Base-by-base conservation (phyloP, 2,113 vertebrate genomes). In the Platichthys stellatus region DNA sequence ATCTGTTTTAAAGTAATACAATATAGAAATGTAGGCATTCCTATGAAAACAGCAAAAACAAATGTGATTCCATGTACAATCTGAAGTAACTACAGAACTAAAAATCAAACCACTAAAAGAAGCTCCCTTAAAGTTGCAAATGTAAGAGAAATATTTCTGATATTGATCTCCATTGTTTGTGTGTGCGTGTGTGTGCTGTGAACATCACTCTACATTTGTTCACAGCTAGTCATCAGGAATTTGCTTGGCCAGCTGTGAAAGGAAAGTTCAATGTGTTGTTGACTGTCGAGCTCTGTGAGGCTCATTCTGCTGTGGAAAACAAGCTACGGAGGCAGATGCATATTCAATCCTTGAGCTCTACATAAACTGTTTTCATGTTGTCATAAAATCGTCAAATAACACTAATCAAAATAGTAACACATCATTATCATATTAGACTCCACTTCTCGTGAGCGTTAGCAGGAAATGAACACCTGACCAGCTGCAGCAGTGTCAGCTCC, bases 161-260 rank as follows among this genome's bases (percentile, higher is more conserved):
- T 10, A 38, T 38, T 38, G 35, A 38, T 31, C 2, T 60, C 24
- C 2, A 4, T 60, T 2, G 5, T 31, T 31, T 31, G 31, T 31
- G 8, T 8, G 18, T 75, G 56, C 14, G 9, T 15, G 10, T 56
- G 21, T 24, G 54, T 58, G 57, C 13, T 49, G 0, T 74, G 59
- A 64, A 70, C n/a, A 67, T 72, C 40, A 6, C 43, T 71, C 70
- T 73, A 47, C 58, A 67, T 78, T 61, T 72, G 75, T 82, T 69
- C 66, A 57, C 8, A 64, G 69, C 56, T 35, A 66, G 60, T 72
- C 59, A 73, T 62, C 17, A 83, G 63, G 49, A 81, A 74, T 76
- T 76, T 78, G 62, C 60, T 75, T 28, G n/a, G 14, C 60, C 59
- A 61, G 71, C 71, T 81, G 65, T 71, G 80, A 66, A 49, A 56